These are phyloP conservation scores for Amiota minor DNA, from an alignment of 2,888 invertebrate species.

Conservation along the genomic window DNA sequence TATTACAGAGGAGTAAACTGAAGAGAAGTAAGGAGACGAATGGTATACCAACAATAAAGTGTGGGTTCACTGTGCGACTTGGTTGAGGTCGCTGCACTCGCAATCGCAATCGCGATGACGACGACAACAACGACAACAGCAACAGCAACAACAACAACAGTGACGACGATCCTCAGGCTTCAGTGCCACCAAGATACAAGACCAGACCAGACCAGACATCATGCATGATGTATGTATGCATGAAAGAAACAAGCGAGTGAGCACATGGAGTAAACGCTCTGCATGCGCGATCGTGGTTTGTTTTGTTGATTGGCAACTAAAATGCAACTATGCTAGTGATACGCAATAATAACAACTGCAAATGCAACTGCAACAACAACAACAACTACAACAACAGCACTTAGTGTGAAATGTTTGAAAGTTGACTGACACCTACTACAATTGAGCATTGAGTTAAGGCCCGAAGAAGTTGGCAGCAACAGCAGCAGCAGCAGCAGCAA, in stretches of 20 bases:
- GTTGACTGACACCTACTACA: constrained; percentile 63
- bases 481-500: constrained; percentile 18
- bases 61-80: constrained; percentile 48
- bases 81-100: constrained; percentile 60
- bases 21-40: too few relatives aligned
- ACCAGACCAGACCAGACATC: background rate
- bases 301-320: constrained; percentile 11
- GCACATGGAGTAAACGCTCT: background rate
- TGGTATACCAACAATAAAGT: background rate
- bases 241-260: background rate
- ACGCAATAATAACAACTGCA: constrained; percentile 41
- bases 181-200: background rate
- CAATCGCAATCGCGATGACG: constrained; percentile 20
- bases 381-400: constrained; percentile 4
- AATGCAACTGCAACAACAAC: constrained; percentile 26
- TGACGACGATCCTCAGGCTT: too few relatives aligned
- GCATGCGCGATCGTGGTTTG: background rate
- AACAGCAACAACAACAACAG: background rate
- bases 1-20: too few relatives aligned
- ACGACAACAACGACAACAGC: constrained; percentile 17
- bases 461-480: constrained; percentile 33
- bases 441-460: background rate
- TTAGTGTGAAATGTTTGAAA: constrained; percentile 36
- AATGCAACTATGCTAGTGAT: constrained; percentile 58
- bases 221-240: background rate